Evolutionary conservation across 2,888 invertebrate genomes (phyloP).

Genomic region (Apocheima hispidaria): DNA sequence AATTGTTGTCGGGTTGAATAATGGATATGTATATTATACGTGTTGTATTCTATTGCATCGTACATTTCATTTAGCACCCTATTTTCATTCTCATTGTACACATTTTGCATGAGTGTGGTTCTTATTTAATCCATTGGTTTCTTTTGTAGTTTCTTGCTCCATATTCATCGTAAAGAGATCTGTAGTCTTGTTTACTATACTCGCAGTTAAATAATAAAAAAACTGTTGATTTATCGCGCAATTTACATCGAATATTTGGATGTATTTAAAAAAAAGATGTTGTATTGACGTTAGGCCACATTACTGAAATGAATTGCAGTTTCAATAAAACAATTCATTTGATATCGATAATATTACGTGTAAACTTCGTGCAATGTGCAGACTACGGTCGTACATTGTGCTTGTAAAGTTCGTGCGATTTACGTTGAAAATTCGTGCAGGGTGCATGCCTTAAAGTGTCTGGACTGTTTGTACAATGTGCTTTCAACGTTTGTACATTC

Average conservation of each 20-base stretch:
- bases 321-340: neutral
- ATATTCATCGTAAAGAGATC: slow-evolving; percentile 6
- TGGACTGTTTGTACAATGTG: neutral
- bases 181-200: neutral
- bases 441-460: slow-evolving; percentile 3
- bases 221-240: neutral
- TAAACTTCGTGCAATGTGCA: neutral
- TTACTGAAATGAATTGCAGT: slow-evolving; percentile 1
- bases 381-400: neutral
- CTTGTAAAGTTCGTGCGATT: neutral
- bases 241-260: neutral
- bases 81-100: slow-evolving; percentile 51
- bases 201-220: neutral
- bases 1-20: slow-evolving; percentile 75
- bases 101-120: slow-evolving; percentile 86
- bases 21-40: slow-evolving; percentile 45
- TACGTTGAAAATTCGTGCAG: slow-evolving; percentile 5
- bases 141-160: slow-evolving; percentile 13
- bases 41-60: slow-evolving; percentile 57
- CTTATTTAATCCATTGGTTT: slow-evolving; percentile 47
- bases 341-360: neutral
- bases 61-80: slow-evolving; percentile 57
- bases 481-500: neutral
- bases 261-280: neutral
- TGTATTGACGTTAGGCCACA: slow-evolving; percentile 12